A percentile compares a stretch with the other conserved stretches of the same genome.
Conservation (phyloP, 2,113 vertebrate genomes). For the Cisticola juncidis region DNA sequence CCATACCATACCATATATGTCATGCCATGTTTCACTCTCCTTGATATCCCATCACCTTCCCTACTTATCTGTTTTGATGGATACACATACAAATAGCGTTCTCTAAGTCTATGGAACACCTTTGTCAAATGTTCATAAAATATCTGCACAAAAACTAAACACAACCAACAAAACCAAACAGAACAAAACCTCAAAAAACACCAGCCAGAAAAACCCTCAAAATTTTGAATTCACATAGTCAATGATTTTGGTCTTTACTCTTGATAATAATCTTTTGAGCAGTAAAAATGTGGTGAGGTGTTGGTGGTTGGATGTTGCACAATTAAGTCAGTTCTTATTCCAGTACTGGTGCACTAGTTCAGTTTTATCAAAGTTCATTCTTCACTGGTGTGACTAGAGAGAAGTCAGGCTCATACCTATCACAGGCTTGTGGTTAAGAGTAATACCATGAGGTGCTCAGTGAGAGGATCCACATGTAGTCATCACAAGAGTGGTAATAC, state of each 20-base stretch:
- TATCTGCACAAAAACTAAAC: not conserved
- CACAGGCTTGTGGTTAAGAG: not conserved
- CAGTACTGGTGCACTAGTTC: not conserved
- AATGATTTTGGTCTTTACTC: not conserved
- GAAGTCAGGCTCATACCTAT: not conserved
- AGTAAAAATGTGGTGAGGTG: not conserved
- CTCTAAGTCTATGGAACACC: not conserved
- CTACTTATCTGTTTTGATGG: not conserved
- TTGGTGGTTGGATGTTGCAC: not conserved
- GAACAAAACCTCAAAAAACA: not conserved
- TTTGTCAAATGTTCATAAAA: not conserved
- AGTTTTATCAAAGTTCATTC: not conserved
- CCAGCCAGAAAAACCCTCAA: not conserved
- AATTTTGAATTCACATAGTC: not conserved
- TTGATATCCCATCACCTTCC: not conserved
- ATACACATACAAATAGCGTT: not conserved
- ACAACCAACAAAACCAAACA: not conserved
- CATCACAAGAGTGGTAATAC: not conserved
- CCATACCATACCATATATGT: not conserved
- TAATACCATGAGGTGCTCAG: accelerated
- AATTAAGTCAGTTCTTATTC: not conserved
- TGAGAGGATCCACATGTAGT: not conserved
- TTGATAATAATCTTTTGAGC: not conserved
- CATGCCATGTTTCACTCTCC: not conserved
- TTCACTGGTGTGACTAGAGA: not conserved